Percentiles rank a stretch among this genome's conserved stretches.
phyloP scores from a whole-genome alignment of 2,797 vertebrate genomes.

The Emydoidea blandingii region DNA sequence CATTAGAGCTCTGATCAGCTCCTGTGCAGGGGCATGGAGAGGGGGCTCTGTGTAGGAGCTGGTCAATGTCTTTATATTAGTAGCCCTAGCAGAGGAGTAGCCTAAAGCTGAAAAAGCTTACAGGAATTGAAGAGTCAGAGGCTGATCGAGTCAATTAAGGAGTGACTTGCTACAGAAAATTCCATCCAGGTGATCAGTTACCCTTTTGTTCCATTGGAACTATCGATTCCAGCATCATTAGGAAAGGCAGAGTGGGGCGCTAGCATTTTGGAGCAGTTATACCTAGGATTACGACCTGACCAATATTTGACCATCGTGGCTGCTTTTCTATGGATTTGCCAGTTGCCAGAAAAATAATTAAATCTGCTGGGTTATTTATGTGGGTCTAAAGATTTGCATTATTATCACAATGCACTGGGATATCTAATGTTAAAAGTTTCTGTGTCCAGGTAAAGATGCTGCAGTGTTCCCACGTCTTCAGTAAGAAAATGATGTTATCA shows the following conservation, averaged over 20 bases:
- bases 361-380: too few relatives aligned
- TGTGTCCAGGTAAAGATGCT: too few relatives aligned
- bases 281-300: neutral
- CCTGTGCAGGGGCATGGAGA: neutral
- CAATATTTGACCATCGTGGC: too few relatives aligned
- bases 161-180: neutral
- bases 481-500: too few relatives aligned
- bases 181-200: neutral
- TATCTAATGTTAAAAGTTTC: too few relatives aligned
- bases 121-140: neutral
- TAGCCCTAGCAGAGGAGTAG: neutral
- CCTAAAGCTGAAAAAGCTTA: neutral
- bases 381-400: too few relatives aligned
- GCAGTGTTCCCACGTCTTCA: too few relatives aligned
- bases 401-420: too few relatives aligned
- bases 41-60: neutral
- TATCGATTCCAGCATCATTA: neutral
- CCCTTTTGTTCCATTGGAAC: conserved; percentile 7
- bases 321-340: too few relatives aligned
- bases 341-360: too few relatives aligned
- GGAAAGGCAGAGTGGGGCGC: neutral
- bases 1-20: neutral
- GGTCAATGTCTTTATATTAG: neutral
- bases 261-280: neutral
- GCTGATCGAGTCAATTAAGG: neutral